Percentiles rank a stretch among this genome's conserved stretches.
Conservation (phyloP, 2,113 vertebrate genomes). For the Elgaria multicarinata region DNA sequence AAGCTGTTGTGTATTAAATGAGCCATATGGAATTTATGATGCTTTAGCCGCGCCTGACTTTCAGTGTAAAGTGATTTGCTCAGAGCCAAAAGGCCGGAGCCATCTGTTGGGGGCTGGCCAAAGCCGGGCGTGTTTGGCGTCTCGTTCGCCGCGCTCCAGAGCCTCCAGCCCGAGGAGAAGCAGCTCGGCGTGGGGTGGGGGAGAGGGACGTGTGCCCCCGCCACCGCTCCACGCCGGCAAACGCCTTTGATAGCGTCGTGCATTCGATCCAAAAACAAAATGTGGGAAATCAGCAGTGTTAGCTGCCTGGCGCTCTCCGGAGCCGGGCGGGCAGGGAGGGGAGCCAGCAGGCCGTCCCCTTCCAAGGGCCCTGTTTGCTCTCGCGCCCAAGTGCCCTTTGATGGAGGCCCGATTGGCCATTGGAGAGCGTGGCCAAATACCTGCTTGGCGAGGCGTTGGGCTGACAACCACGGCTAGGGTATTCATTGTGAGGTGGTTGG, state of each 20-base stretch:
- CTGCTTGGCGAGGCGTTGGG: constrained; percentile 76
- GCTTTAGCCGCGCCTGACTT: constrained; percentile 98
- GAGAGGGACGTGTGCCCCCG: no score
- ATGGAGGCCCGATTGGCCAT: constrained; percentile 89
- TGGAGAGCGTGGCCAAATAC: constrained; percentile 92
- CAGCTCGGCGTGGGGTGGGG: no score
- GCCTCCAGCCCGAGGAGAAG: not conserved
- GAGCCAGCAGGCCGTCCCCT: constrained; percentile 93
- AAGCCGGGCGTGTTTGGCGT: constrained; percentile 94
- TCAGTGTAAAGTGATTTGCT: constrained; percentile 99
- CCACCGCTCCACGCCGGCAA: constrained; percentile 66
- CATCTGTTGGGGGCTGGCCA: constrained; percentile 97
- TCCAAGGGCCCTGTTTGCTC: constrained; percentile 92
- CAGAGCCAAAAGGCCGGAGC: constrained; percentile 88
- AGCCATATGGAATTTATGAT: constrained; percentile 99
- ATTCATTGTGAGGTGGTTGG: not conserved
- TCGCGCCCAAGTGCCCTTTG: constrained; percentile 94
- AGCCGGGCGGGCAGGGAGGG: constrained; percentile 85
- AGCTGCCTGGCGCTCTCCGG: constrained; percentile 79
- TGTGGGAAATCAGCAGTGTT: constrained; percentile 99
- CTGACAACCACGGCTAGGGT: constrained; percentile 66
- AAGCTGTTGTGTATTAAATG: constrained; percentile 98
- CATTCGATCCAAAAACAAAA: constrained; percentile 96
- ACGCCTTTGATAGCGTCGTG: constrained; percentile 98
- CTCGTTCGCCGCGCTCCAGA: constrained; percentile 86